phyloP scores from a whole-genome alignment of 2,888 invertebrate species.

The Incurvaria masculella region DNA sequence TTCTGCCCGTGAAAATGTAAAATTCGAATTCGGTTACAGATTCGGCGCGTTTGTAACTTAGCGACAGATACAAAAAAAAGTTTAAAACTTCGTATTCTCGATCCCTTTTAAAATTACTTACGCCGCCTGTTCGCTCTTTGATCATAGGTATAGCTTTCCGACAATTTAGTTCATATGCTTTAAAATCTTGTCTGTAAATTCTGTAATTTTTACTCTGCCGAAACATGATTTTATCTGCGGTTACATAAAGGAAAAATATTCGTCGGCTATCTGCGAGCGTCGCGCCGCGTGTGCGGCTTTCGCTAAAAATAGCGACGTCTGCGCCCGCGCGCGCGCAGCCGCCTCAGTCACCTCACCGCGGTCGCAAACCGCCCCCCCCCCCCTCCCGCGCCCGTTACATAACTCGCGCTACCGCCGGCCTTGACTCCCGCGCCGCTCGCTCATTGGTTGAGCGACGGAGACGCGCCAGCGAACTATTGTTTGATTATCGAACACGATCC shows the following conservation, averaged over 20 bases:
- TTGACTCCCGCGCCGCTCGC: constrained; percentile 47
- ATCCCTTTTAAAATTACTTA: too few species aligned
- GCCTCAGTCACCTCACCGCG: constrained; percentile 28
- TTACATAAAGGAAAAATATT: background rate
- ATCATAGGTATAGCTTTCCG: too few species aligned
- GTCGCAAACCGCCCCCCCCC: constrained; percentile 21
- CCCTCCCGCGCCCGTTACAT: constrained; percentile 32
- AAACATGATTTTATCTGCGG: background rate
- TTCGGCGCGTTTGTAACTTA: too few species aligned
- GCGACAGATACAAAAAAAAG: too few species aligned
- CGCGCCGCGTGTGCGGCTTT: constrained; percentile 26
- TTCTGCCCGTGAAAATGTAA: too few species aligned
- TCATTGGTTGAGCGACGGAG: background rate
- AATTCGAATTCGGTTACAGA: too few species aligned
- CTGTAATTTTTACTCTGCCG: too few species aligned
- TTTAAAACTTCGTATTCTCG: too few species aligned
- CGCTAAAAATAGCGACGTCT: constrained; percentile 45
- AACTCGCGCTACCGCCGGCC: constrained; percentile 44
- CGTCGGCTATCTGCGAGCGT: constrained; percentile 4
- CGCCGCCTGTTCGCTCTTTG: too few species aligned
- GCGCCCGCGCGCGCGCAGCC: constrained; percentile 22
- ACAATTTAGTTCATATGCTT: too few species aligned
- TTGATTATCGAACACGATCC: too few species aligned
- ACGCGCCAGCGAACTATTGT: background rate
- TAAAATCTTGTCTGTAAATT: too few species aligned